phyloP scores from a whole-genome alignment of 1,140 invertebrate species.

The Conus betulinus region DNA sequence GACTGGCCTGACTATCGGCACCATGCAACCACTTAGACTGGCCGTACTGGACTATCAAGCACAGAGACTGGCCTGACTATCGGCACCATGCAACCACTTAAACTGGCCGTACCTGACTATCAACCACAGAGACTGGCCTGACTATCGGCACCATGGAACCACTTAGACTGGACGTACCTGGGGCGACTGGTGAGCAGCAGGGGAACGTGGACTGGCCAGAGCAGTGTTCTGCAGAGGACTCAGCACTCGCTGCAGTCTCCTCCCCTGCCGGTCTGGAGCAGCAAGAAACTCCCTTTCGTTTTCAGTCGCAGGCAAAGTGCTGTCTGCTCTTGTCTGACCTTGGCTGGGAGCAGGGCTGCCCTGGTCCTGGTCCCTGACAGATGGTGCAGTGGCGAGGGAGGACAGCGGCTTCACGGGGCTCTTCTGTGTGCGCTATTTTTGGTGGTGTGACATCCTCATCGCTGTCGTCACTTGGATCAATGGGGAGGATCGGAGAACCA shows the following conservation, averaged over 20 bases:
- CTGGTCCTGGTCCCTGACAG: background rate
- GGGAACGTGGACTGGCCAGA: background rate
- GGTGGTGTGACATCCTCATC: slow-evolving; percentile 4
- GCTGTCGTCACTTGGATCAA: background rate
- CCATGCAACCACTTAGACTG: too few species aligned
- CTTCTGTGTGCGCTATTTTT: background rate
- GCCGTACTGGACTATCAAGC: too few species aligned
- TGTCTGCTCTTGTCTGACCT: too few species aligned
- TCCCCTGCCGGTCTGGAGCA: background rate
- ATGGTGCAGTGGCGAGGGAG: too few species aligned
- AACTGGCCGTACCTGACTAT: too few species aligned
- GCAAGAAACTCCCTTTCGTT: background rate
- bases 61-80: too few species aligned
- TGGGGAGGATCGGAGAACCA: background rate
- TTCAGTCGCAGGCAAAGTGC: background rate
- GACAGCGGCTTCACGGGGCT: background rate
- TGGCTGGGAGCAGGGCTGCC: too few species aligned
- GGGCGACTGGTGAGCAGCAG: background rate
- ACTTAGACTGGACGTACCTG: too few species aligned
- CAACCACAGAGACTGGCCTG: too few species aligned
- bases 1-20: too few species aligned
- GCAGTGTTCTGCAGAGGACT: background rate
- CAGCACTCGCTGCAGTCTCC: background rate
- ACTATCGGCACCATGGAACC: too few species aligned
- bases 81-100: too few species aligned